phyloP scores from a whole-genome alignment of 2,888 invertebrate genomes.

The Chesias legatella region DNA sequence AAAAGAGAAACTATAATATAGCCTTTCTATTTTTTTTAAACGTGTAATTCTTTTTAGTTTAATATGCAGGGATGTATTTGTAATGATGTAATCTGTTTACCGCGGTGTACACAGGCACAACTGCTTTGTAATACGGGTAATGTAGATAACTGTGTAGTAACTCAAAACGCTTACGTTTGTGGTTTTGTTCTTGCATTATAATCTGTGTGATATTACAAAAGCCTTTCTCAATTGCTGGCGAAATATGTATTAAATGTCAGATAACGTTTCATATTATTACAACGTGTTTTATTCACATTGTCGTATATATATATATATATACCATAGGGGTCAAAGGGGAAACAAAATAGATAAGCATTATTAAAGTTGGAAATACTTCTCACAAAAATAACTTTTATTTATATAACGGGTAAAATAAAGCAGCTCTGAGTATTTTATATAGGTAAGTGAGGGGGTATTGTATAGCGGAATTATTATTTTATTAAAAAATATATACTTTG shows the following conservation, averaged over 20 bases:
- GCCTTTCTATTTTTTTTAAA: background rate
- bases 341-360: slow-evolving; percentile 6
- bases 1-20: slow-evolving; percentile 4
- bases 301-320: too few relatives aligned
- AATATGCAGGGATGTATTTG: too few relatives aligned
- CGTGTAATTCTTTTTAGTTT: too few relatives aligned
- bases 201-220: slow-evolving; percentile 11
- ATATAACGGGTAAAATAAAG: too few relatives aligned
- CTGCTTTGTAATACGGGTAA: slow-evolving; percentile 3
- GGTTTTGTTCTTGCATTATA: slow-evolving; percentile 18
- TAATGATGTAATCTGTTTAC: too few relatives aligned
- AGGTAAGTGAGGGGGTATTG: too few relatives aligned
- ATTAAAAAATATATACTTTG: too few relatives aligned
- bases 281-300: background rate
- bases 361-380: slow-evolving; percentile 5
- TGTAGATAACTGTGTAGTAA: slow-evolving; percentile 4
- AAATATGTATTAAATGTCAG: slow-evolving; percentile 16
- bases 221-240: slow-evolving; percentile 10
- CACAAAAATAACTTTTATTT: too few relatives aligned
- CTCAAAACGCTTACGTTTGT: slow-evolving; percentile 9
- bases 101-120: background rate
- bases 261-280: slow-evolving; percentile 6
- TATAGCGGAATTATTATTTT: too few relatives aligned
- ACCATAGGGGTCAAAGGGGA: slow-evolving; percentile 5
- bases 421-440: too few relatives aligned